Evolutionary conservation across 2,888 invertebrate species (phyloP).

Genomic region (Chaetogeoica ovagalla): DNA sequence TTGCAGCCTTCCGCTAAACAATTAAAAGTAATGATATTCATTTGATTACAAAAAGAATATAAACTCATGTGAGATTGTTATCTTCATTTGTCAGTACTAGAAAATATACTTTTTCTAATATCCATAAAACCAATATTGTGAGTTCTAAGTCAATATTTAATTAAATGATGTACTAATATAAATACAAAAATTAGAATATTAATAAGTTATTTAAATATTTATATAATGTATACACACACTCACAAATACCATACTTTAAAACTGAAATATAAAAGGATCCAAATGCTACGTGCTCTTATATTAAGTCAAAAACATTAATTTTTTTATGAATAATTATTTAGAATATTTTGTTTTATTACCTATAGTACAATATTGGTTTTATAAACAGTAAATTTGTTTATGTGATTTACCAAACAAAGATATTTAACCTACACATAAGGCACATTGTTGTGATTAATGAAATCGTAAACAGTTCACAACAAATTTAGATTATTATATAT

Average conservation of each 20-base stretch:
- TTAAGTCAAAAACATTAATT: background rate
- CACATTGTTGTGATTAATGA: background rate
- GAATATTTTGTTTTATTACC: background rate
- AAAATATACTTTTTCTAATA: background rate
- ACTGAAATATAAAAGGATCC: background rate
- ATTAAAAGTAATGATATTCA: constrained; percentile 36
- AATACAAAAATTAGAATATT: background rate
- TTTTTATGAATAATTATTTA: background rate
- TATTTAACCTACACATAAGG: no score
- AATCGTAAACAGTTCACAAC: background rate
- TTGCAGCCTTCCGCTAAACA: constrained; percentile 57
- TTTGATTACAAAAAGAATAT: background rate
- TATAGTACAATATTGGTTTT: background rate
- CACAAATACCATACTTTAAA: no score
- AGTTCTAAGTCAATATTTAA: background rate
- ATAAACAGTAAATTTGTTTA: background rate
- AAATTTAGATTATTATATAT: background rate
- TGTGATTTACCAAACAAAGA: no score
- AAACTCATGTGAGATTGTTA: no score
- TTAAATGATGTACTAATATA: background rate
- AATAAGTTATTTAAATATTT: no score
- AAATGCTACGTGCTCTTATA: background rate
- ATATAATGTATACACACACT: no score
- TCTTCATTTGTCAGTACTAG: background rate
- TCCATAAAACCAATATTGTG: background rate